A percentile compares a stretch with the other conserved stretches of the same genome.
Conservation (phyloP, 2,797 vertebrate species). For the Carcharodon carcharias region DNA sequence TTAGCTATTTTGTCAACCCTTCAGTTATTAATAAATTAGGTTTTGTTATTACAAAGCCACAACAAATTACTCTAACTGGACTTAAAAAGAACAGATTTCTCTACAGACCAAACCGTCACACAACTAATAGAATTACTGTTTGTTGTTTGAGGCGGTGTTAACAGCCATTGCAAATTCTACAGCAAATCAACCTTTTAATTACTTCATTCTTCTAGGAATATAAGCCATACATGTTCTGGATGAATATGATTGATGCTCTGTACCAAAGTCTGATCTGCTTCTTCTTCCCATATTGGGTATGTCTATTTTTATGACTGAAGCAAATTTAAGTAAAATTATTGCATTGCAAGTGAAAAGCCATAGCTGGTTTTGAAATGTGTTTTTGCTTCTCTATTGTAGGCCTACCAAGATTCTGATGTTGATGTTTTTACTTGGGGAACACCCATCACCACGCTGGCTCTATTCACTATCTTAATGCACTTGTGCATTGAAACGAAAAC, state of each 20-base stretch:
- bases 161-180: background rate
- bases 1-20: background rate
- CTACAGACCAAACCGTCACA: background rate
- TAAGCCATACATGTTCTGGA: slow-evolving; percentile 91
- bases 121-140: background rate
- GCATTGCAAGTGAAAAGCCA: background rate
- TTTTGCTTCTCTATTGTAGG: slow-evolving; percentile 58
- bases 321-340: background rate
- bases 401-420: slow-evolving; percentile 79
- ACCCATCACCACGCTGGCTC: slow-evolving; percentile 77
- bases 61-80: background rate
- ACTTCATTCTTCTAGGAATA: slow-evolving; percentile 69
- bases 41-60: background rate
- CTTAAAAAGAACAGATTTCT: background rate
- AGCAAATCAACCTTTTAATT: background rate
- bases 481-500: slow-evolving; percentile 95
- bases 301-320: slow-evolving; percentile 50
- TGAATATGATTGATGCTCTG: slow-evolving; percentile 94
- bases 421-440: slow-evolving; percentile 96
- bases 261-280: slow-evolving; percentile 97
- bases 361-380: background rate
- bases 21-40: background rate
- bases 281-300: slow-evolving; percentile 95
- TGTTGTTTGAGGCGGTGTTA: background rate
- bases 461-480: slow-evolving; percentile 87